Evolutionary conservation across 2,797 vertebrate genomes (phyloP), one percentile per base, ranked within the genome.

Genomic region (Cuculus canorus): DNA sequence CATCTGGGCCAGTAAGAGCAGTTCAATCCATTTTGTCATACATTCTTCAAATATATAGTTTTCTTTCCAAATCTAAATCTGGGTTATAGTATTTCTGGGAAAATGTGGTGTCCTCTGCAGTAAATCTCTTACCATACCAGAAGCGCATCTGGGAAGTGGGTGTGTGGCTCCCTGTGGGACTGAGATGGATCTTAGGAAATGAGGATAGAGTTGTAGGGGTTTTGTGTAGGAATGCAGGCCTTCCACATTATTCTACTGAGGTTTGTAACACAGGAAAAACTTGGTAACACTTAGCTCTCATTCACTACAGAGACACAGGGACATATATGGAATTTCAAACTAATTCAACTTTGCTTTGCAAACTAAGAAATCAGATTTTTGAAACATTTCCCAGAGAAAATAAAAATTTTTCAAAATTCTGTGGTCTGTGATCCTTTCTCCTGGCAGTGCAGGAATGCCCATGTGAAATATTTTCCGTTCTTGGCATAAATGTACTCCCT

Each of bases 351-450:
- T 9, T 4, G 11, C 56, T 88, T 93, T 80, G 41, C 28, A 60
- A 88, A 82, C 24, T 19, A 63, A 60, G 48, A 1, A 1, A 64
- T 61, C 32, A 72, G 21, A 35, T 57, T 82, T 82, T 80, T 94
- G 24, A 63, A 94, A 86, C 8, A 13, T 14, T 8, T 94, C 33
- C 77, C 59, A 28, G 11, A 76, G 64, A 91, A 95, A 92, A 71
- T 32, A 57, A 63, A 93, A 92, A 47, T 71, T 35, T 85, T 88
- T 86, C 45, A 21, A 17, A 93, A 86, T 79, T 68, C 88, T 92
- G 60, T 60, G 80, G 73, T 66, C 52, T 90, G 35, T 82, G 61
- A 68, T 91, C 30, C 37, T 90, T 90, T 86, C 30, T 84, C 8
- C 45, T 92, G 70, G 23, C 0, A 6, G 45, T 2, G 2, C 9